phyloP scores from a whole-genome alignment of 2,797 vertebrate species.

The Danio albolineatus region DNA sequence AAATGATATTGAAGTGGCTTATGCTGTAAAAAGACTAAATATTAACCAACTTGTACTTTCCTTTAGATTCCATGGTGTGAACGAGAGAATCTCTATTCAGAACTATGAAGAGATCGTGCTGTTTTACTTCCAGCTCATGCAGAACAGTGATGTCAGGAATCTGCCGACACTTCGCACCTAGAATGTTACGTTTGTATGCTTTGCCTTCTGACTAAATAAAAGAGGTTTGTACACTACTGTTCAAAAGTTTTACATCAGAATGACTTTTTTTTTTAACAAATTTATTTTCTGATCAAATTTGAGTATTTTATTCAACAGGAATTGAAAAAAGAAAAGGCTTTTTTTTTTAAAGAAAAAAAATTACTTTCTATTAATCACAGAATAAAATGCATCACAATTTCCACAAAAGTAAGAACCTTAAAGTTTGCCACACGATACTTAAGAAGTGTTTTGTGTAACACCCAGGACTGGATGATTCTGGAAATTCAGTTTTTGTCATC shows the following conservation, averaged over 20 bases:
- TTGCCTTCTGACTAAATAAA: neutral
- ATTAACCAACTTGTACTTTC: neutral
- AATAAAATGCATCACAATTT: too few relatives aligned
- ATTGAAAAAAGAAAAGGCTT: too few relatives aligned
- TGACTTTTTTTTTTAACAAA: too few relatives aligned
- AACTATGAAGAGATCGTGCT: constrained; percentile 84
- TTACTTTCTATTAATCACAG: too few relatives aligned
- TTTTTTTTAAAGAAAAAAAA: too few relatives aligned
- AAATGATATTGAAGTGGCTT: neutral
- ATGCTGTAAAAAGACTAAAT: neutral
- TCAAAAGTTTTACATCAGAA: neutral
- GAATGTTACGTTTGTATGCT: neutral
- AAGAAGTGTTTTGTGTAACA: too few relatives aligned
- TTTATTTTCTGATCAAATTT: neutral
- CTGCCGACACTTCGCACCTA: constrained; percentile 76
- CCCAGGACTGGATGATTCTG: too few relatives aligned
- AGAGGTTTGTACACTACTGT: neutral
- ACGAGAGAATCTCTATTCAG: constrained; percentile 90
- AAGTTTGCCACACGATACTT: too few relatives aligned
- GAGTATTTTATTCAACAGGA: too few relatives aligned
- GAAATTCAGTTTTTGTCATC: too few relatives aligned
- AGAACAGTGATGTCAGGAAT: constrained; percentile 85
- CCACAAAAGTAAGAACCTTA: too few relatives aligned
- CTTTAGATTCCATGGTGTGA: constrained; percentile 90
- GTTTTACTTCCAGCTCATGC: constrained; percentile 90